Percentiles rank a stretch among this genome's conserved stretches.
phyloP scores from a whole-genome alignment of 2,797 vertebrate species.

The Fistularia commersonii region DNA sequence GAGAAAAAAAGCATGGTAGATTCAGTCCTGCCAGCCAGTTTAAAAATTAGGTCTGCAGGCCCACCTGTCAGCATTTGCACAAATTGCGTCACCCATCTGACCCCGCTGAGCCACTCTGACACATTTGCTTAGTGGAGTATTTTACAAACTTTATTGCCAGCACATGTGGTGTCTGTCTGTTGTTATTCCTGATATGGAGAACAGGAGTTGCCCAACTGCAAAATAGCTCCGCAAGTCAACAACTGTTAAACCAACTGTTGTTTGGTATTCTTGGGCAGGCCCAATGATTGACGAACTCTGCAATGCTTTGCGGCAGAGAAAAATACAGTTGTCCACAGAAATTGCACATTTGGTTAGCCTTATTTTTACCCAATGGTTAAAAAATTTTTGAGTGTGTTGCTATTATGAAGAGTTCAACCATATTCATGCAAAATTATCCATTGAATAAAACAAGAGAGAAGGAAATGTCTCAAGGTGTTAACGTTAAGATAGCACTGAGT shows the following conservation, averaged over 20 bases:
- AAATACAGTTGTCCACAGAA: slow-evolving; percentile 56
- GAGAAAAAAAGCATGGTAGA: neutral
- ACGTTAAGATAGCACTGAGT: no score
- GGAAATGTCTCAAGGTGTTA: slow-evolving; percentile 9
- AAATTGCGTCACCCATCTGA: slow-evolving; percentile 52
- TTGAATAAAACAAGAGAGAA: slow-evolving; percentile 30
- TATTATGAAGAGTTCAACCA: slow-evolving; percentile 48
- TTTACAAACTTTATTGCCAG: slow-evolving; percentile 57
- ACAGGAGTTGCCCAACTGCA: slow-evolving; percentile 69
- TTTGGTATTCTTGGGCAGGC: slow-evolving; percentile 48
- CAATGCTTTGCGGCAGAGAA: slow-evolving; percentile 64
- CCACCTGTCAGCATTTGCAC: slow-evolving; percentile 66
- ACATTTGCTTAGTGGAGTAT: slow-evolving; percentile 60
- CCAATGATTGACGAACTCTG: slow-evolving; percentile 62
- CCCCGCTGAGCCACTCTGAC: slow-evolving; percentile 45
- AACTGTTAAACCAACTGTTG: slow-evolving; percentile 76
- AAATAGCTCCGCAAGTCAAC: slow-evolving; percentile 63
- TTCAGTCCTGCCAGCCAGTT: slow-evolving; percentile 6
- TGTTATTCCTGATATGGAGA: slow-evolving; percentile 44
- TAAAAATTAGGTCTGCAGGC: slow-evolving; percentile 16
- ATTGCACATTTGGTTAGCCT: slow-evolving; percentile 54
- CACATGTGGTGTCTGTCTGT: slow-evolving; percentile 62
- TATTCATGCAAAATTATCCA: slow-evolving; percentile 46
- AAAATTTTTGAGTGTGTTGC: slow-evolving; percentile 48
- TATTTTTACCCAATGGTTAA: slow-evolving; percentile 43